Conservation (phyloP, 1,140 invertebrate genomes). For the Tetramorium alpestre region DNA sequence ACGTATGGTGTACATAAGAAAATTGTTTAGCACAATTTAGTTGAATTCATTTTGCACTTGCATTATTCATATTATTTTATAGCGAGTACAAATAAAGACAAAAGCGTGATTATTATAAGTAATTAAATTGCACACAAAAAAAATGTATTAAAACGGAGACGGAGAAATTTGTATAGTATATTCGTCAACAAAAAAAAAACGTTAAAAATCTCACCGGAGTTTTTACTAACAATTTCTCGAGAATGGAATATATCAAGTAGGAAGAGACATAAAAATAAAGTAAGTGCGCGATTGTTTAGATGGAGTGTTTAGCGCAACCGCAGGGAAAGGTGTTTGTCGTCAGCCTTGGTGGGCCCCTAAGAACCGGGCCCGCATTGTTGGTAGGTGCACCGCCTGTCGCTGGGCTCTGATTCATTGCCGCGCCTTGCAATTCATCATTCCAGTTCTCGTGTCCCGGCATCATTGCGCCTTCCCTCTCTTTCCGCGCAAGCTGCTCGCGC, state of each 20-base stretch:
- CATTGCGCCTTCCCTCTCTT: constrained; percentile 62
- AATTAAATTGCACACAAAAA: background rate
- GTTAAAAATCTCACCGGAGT: background rate
- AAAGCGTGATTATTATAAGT: background rate
- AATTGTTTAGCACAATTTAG: background rate
- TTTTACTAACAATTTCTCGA: background rate
- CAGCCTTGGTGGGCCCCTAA: constrained; percentile 73
- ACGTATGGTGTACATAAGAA: background rate
- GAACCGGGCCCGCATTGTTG: constrained; percentile 72
- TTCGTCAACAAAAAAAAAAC: background rate
- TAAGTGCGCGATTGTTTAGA: constrained; percentile 62
- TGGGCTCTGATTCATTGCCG: constrained; percentile 80
- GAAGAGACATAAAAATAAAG: constrained; percentile 43
- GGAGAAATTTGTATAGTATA: background rate
- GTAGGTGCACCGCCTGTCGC: constrained; percentile 73
- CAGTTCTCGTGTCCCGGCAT: constrained; percentile 76
- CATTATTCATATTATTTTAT: background rate
- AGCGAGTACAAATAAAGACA: background rate
- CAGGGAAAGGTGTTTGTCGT: constrained; percentile 71
- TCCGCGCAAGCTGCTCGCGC: constrained; percentile 37
- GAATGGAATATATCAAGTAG: background rate
- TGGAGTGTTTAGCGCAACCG: constrained; percentile 49
- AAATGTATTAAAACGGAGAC: background rate
- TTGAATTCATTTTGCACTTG: background rate
- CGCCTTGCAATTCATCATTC: constrained; percentile 80